These are phyloP conservation scores for Plecturocebus donacophilus DNA, from an alignment of 2,113 vertebrate genomes.

Conservation along the genomic window DNA sequence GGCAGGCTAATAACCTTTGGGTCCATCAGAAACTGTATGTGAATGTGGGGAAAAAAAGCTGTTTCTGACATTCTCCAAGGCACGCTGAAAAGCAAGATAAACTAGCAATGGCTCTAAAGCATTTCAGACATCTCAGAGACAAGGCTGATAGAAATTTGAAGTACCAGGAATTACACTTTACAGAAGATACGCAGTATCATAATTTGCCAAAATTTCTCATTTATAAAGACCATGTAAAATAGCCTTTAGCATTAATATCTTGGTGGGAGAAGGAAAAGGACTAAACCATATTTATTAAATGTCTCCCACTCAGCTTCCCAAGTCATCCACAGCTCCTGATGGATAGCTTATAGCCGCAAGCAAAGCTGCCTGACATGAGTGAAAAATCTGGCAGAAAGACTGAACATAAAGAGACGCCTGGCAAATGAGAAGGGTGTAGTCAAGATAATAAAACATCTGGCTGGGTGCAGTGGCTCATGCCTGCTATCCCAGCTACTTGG, in stretches of 20 bases:
- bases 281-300: not conserved
- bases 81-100: not conserved
- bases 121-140: not conserved
- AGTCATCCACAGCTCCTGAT: not conserved
- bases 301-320: not conserved
- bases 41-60: not conserved
- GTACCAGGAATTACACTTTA: not conserved
- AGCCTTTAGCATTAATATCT: not conserved
- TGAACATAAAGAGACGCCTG: not conserved
- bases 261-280: not conserved
- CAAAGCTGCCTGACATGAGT: not conserved
- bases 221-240: not conserved
- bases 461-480: no score
- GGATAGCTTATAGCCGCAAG: not conserved
- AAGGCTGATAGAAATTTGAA: not conserved
- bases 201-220: not conserved
- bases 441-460: not conserved
- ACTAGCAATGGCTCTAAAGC: not conserved
- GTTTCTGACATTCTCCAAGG: not conserved
- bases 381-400: not conserved
- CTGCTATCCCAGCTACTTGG: no score
- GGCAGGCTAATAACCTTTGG: not conserved
- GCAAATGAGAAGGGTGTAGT: not conserved
- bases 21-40: not conserved
- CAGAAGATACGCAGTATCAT: not conserved